phyloP scores from a whole-genome alignment of 2,888 invertebrate species.

The Glomeris marginata region DNA sequence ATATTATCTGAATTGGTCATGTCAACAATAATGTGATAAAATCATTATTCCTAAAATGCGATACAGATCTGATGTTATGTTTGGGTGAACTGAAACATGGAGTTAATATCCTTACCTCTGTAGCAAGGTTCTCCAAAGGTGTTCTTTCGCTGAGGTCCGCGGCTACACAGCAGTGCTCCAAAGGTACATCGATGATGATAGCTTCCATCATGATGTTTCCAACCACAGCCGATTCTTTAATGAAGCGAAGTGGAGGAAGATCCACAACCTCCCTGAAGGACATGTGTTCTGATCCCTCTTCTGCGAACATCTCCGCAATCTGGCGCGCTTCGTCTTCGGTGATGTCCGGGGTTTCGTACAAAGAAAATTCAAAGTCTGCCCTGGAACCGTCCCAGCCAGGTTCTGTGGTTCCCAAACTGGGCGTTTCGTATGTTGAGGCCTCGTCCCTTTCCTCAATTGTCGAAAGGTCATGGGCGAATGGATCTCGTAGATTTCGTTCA shows the following conservation, averaged over 20 bases:
- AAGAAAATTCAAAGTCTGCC: constrained; percentile 33
- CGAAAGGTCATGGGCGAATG: constrained; percentile 14
- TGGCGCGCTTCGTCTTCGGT: constrained; percentile 83
- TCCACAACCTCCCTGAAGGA: constrained; percentile 42
- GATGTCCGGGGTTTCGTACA: constrained; percentile 82
- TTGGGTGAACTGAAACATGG: too few relatives aligned
- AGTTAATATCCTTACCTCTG: constrained; percentile 42
- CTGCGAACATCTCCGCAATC: constrained; percentile 87
- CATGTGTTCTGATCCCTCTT: constrained; percentile 77
- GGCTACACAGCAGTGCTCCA: constrained; percentile 51
- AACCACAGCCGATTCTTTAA: constrained; percentile 75
- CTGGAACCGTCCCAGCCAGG: constrained; percentile 15
- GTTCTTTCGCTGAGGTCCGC: constrained; percentile 26
- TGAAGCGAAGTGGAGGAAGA: constrained; percentile 69
- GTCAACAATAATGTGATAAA: too few relatives aligned
- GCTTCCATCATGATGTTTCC: constrained; percentile 82
- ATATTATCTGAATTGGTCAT: too few relatives aligned
- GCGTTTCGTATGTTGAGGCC: constrained; percentile 14
- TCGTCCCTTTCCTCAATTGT: constrained; percentile 15
- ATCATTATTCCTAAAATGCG: too few relatives aligned
- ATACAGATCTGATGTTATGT: too few relatives aligned
- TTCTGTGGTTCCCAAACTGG: constrained; percentile 9
- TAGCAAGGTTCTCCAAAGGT: constrained; percentile 54
- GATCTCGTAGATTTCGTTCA: constrained; percentile 6
- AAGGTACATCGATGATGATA: constrained; percentile 73